Evolutionary conservation across 2,113 vertebrate species (phyloP).

Genomic region (Pleuronectes platessa): DNA sequence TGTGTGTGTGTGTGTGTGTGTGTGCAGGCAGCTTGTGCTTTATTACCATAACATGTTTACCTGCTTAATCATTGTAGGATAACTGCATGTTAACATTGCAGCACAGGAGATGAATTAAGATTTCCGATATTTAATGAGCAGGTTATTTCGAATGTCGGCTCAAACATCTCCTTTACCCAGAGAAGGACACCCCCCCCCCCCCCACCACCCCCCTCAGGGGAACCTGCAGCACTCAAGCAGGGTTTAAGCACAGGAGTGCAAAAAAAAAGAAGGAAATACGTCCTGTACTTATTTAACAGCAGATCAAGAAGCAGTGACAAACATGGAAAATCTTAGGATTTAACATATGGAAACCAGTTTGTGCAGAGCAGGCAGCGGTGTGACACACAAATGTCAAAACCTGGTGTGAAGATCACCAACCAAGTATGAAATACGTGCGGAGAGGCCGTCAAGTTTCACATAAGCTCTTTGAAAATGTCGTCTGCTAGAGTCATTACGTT

Average conservation of each 20-base stretch:
- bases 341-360: conserved; percentile 61
- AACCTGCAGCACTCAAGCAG: neutral
- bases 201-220: neutral
- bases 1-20: neutral
- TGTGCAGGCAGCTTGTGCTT: conserved; percentile 35
- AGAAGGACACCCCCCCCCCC: neutral
- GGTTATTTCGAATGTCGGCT: conserved; percentile 32
- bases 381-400: conserved; percentile 66
- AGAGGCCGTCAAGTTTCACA: conserved; percentile 59
- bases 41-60: conserved; percentile 59
- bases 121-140: conserved; percentile 50
- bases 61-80: conserved; percentile 50
- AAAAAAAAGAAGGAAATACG: neutral
- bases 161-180: conserved; percentile 39
- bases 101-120: conserved; percentile 44
- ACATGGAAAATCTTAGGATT: neutral
- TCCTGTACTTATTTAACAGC: conserved; percentile 21
- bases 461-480: conserved; percentile 34
- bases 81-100: conserved; percentile 51
- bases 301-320: conserved; percentile 10
- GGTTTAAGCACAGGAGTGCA: conserved; percentile 20
- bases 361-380: conserved; percentile 26
- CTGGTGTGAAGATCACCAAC: conserved; percentile 63
- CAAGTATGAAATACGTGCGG: conserved; percentile 53
- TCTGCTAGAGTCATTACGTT: conserved; percentile 70